A percentile compares a stretch with the other conserved stretches of the same genome.
Evolutionary conservation across 2,888 invertebrate genomes (phyloP).

Genomic region (Lasioglossum marginatum): DNA sequence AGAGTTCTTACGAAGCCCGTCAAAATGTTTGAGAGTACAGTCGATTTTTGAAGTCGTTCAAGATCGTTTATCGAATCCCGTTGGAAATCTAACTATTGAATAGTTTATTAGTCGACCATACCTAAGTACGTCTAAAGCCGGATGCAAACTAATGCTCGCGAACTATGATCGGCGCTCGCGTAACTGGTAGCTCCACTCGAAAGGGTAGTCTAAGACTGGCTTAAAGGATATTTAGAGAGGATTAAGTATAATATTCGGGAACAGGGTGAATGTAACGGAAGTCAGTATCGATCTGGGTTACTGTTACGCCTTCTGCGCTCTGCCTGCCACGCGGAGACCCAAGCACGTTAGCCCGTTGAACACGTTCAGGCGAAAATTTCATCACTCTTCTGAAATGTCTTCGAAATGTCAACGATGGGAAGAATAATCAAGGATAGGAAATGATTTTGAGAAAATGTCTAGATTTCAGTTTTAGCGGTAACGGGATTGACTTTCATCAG

Average conservation of each 20-base stretch:
- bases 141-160: conserved; percentile 36
- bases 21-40: neutral
- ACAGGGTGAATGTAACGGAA: conserved; percentile 17
- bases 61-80: neutral
- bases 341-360: neutral
- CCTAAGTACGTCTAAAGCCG: conserved; percentile 34
- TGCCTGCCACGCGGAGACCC: neutral
- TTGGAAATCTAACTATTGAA: conserved; percentile 1
- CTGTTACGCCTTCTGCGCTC: conserved; percentile 2
- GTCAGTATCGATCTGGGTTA: conserved; percentile 36
- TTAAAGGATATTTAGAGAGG: conserved; percentile 45
- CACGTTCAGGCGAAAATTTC: neutral
- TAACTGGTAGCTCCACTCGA: conserved; percentile 42
- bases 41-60: neutral
- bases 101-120: conserved; percentile 55
- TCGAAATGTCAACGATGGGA: neutral
- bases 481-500: neutral
- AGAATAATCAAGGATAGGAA: neutral
- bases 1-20: neutral
- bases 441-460: neutral
- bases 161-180: conserved; percentile 46
- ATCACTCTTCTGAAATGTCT: neutral
- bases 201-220: conserved; percentile 29
- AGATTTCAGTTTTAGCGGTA: neutral
- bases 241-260: conserved; percentile 53